Percentiles rank a stretch among this genome's conserved stretches.
Conservation (phyloP, 1,140 invertebrate genomes). For the Macrotrachela quadricornifera region DNA sequence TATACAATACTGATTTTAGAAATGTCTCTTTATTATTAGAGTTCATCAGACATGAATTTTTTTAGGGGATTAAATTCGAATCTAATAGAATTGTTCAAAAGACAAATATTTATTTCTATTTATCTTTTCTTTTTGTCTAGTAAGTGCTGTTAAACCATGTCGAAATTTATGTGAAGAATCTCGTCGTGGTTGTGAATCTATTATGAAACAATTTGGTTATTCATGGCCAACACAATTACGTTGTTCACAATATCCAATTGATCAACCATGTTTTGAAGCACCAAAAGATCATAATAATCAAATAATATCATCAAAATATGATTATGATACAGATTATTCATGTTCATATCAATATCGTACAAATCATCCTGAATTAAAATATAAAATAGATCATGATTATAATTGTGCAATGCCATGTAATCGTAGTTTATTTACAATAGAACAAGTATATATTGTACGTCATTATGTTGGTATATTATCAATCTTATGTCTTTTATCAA, state of each 20-base stretch:
- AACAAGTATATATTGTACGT: conserved; percentile 58
- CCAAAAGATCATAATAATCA: not conserved
- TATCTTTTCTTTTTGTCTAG: conserved; percentile 34
- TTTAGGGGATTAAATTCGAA: too few species aligned
- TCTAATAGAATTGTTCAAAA: too few species aligned
- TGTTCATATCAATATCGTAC: too few species aligned
- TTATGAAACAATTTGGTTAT: conserved; percentile 80
- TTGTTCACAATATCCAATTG: conserved; percentile 66
- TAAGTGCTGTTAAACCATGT: conserved; percentile 29
- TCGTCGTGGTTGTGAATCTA: conserved; percentile 57
- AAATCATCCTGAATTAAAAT: too few species aligned
- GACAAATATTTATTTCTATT: too few species aligned
- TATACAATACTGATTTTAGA: too few species aligned
- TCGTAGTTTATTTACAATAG: conserved; percentile 30
- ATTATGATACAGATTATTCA: too few species aligned
- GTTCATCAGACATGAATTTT: too few species aligned
- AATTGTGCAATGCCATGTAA: conserved; percentile 81
- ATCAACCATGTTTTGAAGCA: conserved; percentile 23
- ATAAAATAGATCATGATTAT: conserved; percentile 8
- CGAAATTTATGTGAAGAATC: conserved; percentile 58
- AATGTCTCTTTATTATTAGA: too few species aligned
- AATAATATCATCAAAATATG: conserved; percentile 15
- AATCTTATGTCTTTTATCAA: conserved; percentile 63
- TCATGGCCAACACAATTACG: conserved; percentile 77
- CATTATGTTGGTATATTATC: conserved; percentile 86